These are phyloP conservation scores for Oxystoma pomonae DNA, from an alignment of 2,888 invertebrate species.

Conservation along the genomic window DNA sequence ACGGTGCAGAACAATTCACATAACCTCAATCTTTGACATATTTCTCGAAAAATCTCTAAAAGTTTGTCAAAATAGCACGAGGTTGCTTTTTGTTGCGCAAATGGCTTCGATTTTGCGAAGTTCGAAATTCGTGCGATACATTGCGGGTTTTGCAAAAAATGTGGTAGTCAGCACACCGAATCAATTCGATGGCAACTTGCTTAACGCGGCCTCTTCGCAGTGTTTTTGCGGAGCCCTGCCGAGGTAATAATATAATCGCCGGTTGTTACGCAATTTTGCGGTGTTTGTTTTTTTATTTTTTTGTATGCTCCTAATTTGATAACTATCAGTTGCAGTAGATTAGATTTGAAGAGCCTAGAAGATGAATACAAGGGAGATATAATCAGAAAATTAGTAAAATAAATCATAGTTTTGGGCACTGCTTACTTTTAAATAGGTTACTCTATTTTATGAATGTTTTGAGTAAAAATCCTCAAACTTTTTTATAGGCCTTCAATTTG, in stretches of 20 bases:
- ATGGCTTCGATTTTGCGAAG: slow-evolving; percentile 68
- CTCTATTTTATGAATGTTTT: no score
- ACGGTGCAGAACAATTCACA: no score
- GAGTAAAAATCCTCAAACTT: not conserved
- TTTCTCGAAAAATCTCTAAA: not conserved
- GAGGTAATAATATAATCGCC: slow-evolving; percentile 41
- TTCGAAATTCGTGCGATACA: slow-evolving; percentile 70
- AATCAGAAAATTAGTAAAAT: no score
- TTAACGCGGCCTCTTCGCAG: slow-evolving; percentile 48
- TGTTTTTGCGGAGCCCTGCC: slow-evolving; percentile 51
- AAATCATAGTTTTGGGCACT: no score
- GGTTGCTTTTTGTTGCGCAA: no score
- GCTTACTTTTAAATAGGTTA: no score
- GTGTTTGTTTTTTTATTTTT: not conserved
- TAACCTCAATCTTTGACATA: not conserved
- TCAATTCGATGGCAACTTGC: slow-evolving; percentile 56
- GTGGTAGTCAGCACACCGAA: slow-evolving; percentile 62
- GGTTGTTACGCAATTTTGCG: not conserved
- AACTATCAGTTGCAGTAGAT: no score
- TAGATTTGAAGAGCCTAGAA: no score
- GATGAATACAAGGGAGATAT: no score
- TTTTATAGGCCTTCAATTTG: slow-evolving; percentile 5
- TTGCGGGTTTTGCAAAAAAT: slow-evolving; percentile 67
- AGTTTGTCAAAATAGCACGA: not conserved
- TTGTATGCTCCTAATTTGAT: no score